Evolutionary conservation across 2,888 invertebrate genomes (phyloP).

Genomic region (Melanotus villosus): DNA sequence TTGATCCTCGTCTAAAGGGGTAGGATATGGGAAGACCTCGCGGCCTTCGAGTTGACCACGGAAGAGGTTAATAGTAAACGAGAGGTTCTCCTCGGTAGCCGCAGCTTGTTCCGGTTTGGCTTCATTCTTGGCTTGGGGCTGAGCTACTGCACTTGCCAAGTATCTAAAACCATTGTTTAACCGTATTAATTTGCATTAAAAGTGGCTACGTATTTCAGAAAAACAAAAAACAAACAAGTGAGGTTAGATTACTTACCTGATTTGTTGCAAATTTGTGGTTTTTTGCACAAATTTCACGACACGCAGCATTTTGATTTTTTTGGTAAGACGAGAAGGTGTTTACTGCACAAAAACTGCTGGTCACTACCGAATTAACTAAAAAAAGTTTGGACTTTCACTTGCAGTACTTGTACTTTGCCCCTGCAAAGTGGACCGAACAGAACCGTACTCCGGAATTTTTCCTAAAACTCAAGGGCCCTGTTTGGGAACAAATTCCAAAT

Average conservation of each 20-base stretch:
- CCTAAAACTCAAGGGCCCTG: too few species aligned
- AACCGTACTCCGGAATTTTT: too few species aligned
- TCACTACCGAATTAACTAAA: too few species aligned
- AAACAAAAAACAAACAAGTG: slow-evolving; percentile 73
- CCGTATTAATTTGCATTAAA: too few species aligned
- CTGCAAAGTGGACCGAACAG: too few species aligned
- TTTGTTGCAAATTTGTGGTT: slow-evolving; percentile 98
- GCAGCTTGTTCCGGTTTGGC: background rate
- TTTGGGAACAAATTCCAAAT: too few species aligned
- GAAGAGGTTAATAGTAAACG: slow-evolving; percentile 96
- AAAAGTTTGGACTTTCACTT: too few species aligned
- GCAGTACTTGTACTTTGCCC: too few species aligned
- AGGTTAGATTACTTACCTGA: slow-evolving; percentile 72
- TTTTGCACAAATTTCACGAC: slow-evolving; percentile 61
- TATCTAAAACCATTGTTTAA: slow-evolving; percentile 17
- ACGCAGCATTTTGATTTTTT: too few species aligned
- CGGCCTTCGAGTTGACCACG: slow-evolving; percentile 85
- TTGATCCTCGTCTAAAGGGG: slow-evolving; percentile 87
- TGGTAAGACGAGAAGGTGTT: too few species aligned
- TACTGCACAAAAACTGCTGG: too few species aligned
- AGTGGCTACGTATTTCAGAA: slow-evolving; percentile 87
- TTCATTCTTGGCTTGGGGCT: slow-evolving; percentile 4
- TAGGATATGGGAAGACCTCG: slow-evolving; percentile 96
- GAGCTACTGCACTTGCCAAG: slow-evolving; percentile 15
- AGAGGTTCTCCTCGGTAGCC: slow-evolving; percentile 74